A percentile compares a stretch with the other conserved stretches of the same genome.
phyloP scores from a whole-genome alignment of 2,888 invertebrate genomes.

The Athalia rosae region DNA sequence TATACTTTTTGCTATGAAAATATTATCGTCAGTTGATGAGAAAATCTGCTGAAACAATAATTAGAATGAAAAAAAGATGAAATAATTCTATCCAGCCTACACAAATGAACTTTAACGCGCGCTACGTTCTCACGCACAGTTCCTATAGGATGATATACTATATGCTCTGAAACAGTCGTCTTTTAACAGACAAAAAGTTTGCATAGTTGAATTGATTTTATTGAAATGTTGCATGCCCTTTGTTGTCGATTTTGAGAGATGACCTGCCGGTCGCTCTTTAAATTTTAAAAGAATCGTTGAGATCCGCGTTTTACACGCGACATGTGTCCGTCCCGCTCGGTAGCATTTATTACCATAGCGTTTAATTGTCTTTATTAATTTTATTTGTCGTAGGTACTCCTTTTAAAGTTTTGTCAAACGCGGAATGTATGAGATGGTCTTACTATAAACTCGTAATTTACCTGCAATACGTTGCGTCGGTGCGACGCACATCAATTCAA shows the following conservation, averaged over 20 bases:
- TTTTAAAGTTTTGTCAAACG: conserved; percentile 4
- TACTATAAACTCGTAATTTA: conserved; percentile 15
- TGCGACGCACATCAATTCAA: conserved; percentile 15
- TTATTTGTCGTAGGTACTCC: conserved; percentile 26
- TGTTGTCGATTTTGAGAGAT: conserved; percentile 1
- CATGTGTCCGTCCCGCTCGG: conserved; percentile 39
- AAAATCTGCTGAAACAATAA: not conserved
- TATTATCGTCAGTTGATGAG: not conserved
- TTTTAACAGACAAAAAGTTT: not conserved
- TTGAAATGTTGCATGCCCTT: conserved; percentile 20
- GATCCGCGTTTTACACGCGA: conserved; percentile 33
- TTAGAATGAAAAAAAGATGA: not conserved
- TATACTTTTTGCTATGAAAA: conserved; percentile 11
- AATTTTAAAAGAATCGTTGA: conserved; percentile 33
- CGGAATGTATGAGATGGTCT: conserved; percentile 1
- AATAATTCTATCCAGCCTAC: not conserved
- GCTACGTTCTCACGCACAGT: conserved; percentile 32
- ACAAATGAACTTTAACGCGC: not conserved
- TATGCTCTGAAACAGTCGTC: conserved; percentile 26
- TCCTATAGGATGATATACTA: conserved; percentile 25
- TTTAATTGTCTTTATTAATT: conserved; percentile 6
- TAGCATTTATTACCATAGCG: conserved; percentile 30
- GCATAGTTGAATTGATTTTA: conserved; percentile 14
- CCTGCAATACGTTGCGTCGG: conserved; percentile 10
- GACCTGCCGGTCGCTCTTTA: conserved; percentile 20